phyloP scores from a whole-genome alignment of 2,797 vertebrate genomes.

The Parotocinclus haroldoi region DNA sequence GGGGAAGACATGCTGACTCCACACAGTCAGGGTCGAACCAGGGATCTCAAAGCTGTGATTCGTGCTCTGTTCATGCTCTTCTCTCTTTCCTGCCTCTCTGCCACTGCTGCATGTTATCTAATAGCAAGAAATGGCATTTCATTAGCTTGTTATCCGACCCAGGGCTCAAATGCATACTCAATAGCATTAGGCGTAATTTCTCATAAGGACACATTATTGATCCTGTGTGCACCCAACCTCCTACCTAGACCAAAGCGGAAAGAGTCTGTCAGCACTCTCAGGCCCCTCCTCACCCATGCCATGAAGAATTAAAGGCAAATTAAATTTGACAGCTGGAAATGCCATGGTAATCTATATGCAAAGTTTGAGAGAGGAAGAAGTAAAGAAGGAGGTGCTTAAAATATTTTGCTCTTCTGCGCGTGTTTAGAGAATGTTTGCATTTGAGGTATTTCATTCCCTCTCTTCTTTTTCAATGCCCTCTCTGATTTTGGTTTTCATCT shows the following conservation, averaged over 20 bases:
- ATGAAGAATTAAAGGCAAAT: conserved; percentile 99
- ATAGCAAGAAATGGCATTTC: conserved; percentile 95
- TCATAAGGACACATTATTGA: conserved; percentile 99
- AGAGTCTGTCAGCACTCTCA: conserved; percentile 84
- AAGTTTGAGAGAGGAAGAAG: conserved; percentile 64
- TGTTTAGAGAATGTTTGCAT: conserved; percentile 71
- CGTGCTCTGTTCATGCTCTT: conserved; percentile 30
- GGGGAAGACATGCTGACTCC: no score
- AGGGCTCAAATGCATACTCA: conserved; percentile 89
- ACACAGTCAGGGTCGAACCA: no score
- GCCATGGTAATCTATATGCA: conserved; percentile 98
- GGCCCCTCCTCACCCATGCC: conserved; percentile 80
- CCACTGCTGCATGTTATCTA: conserved; percentile 72
- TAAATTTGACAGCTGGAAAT: conserved; percentile 99
- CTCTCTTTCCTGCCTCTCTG: conserved; percentile 47
- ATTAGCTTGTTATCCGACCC: conserved; percentile 91
- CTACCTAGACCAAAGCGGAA: conserved; percentile 87
- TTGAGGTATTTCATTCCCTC: conserved; percentile 52
- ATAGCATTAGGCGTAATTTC: conserved; percentile 94
- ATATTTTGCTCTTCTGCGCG: conserved; percentile 63
- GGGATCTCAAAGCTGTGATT: no score
- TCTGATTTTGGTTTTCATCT: conserved; percentile 19
- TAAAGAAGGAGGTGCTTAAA: conserved; percentile 28
- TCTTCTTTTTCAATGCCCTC: conserved; percentile 14
- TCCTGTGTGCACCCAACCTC: conserved; percentile 62